Percentiles rank a stretch among this genome's conserved stretches.
phyloP scores from a whole-genome alignment of 2,888 invertebrate species.

The Drosophila kuntzei region DNA sequence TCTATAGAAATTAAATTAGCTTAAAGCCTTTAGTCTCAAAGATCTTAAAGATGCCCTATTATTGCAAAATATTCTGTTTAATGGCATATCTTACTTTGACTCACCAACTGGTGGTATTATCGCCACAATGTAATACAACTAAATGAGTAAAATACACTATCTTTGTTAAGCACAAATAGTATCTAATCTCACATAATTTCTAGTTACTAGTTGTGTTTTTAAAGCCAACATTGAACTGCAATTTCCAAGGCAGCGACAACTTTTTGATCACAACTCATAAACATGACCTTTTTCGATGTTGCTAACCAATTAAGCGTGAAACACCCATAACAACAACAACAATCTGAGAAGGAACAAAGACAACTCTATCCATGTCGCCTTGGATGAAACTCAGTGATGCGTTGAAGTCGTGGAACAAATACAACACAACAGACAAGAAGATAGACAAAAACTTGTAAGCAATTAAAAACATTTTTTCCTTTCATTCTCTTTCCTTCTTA shows the following conservation, averaged over 20 bases:
- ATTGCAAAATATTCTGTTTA: no score
- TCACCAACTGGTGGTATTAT: no score
- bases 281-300: constrained; percentile 74
- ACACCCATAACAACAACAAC: constrained; percentile 19
- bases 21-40: not conserved
- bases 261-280: constrained; percentile 72
- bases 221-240: constrained; percentile 7
- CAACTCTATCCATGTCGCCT: constrained; percentile 56
- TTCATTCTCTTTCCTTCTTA: constrained; percentile 5
- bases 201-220: not conserved
- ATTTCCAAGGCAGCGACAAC: constrained; percentile 27
- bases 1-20: not conserved
- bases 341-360: constrained; percentile 24
- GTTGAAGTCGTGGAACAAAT: constrained; percentile 36
- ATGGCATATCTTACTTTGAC: no score
- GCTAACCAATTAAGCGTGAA: constrained; percentile 77
- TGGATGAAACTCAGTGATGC: constrained; percentile 48
- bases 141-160: no score
- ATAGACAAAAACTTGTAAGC: constrained; percentile 43
- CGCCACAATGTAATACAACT: no score
- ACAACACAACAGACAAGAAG: constrained; percentile 10
- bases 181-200: not conserved
- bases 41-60: no score
- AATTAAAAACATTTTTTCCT: constrained; percentile 49
- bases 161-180: not conserved